Base-by-base conservation (phyloP, 2,797 vertebrate species). In the Urophycis tenuis region DNA sequence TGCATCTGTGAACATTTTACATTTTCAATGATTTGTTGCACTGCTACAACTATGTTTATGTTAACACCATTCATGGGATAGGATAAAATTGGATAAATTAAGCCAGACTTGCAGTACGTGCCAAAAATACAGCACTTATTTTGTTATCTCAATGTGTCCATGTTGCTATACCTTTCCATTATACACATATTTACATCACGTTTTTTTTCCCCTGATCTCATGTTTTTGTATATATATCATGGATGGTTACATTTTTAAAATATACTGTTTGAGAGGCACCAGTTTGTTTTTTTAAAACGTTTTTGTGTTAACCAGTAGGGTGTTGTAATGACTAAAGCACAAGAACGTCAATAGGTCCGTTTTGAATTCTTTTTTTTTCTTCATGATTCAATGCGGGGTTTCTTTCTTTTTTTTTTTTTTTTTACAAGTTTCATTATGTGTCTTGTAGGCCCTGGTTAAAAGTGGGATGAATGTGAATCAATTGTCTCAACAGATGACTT, bases 101-200 rank as follows among this genome's bases (percentile, higher is more conserved):
- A 70, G 67, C 83, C 78, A 77, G 67, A 80, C 72, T 83, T 74
- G 79, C 80, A 87, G 73, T 84, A 83, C 84, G 91, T 93, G 91
- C 90, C 90, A 92, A 91, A 67, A 91, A 88, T 83, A 74, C 80
- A 90, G 89, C 89, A 90, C 87, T 92, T 91, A 64, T 90, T 91
- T 88, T 86, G 80, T 89, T 88, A 84, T 84, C 82, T 8, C 77
- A 82, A 79, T 85, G 77, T 82, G 77, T 88, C 89, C 82, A 87
- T 81, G 87, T 91, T 92, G 90, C 91, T 91, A 85, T 85, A 87
- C 82, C 85, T 29, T 85, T 88, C 81, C 85, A 74, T 86, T 90
- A 80, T 87, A 85, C 79, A 82, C 86, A 81, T 85, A 82, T 87
- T 83, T 88, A 79, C 82, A 87, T 86, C 84, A 87, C 80, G 73